A percentile compares a stretch with the other conserved stretches of the same genome.
Conservation (phyloP, 2,797 vertebrate species). For the Potorous gilbertii region DNA sequence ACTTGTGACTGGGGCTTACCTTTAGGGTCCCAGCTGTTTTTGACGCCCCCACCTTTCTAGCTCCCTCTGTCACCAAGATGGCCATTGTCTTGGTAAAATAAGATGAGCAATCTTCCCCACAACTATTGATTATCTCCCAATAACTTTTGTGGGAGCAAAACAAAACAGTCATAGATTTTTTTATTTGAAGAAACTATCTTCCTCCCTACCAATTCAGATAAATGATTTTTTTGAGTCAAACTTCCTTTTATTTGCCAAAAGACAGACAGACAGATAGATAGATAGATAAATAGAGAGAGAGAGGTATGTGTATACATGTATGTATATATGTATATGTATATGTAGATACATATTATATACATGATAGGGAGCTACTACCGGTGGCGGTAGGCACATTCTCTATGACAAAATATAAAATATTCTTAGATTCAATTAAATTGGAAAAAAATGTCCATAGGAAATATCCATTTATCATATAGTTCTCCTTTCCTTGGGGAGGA, state of each 20-base stretch:
- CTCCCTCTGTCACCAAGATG: no score
- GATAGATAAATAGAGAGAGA: no score
- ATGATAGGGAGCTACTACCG: neutral
- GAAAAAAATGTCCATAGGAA: neutral
- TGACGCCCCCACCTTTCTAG: no score
- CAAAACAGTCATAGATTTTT: neutral
- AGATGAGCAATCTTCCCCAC: no score
- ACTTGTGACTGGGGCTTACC: no score
- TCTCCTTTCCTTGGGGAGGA: neutral
- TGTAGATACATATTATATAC: no score
- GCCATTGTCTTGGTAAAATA: no score
- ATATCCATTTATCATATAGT: neutral
- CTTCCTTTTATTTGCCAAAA: neutral
- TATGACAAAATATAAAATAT: neutral
- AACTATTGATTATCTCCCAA: no score
- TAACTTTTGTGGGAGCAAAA: no score
- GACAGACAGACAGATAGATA: neutral
- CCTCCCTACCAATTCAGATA: neutral
- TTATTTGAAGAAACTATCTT: constrained; percentile 6
- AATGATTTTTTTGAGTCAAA: constrained; percentile 3
- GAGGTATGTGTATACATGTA: no score
- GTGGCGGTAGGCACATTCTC: neutral
- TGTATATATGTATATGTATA: no score
- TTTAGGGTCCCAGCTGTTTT: no score
- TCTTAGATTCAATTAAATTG: neutral